phyloP scores from a whole-genome alignment of 2,113 vertebrate genomes.

The Synodontis membranacea region DNA sequence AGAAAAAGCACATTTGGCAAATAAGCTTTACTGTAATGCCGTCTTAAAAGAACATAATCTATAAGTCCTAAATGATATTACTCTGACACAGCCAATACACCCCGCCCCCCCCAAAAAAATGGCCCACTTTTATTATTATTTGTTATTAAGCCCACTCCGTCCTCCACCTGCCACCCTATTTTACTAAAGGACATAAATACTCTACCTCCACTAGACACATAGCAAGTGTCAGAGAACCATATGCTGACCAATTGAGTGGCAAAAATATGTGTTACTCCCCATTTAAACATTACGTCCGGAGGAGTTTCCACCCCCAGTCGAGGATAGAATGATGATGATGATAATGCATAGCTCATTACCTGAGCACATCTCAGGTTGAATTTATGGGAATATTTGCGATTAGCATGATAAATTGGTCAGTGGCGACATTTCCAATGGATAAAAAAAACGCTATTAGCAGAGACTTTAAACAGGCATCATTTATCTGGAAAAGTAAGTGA shows the following conservation, averaged over 20 bases:
- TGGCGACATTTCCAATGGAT: conserved; percentile 22
- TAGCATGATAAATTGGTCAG: conserved; percentile 46
- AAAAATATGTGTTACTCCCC: conserved; percentile 47
- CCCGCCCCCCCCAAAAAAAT: no score
- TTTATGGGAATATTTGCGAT: conserved; percentile 39
- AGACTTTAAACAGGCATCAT: conserved; percentile 26
- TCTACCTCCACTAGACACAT: conserved; percentile 54
- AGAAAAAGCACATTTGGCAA: not conserved
- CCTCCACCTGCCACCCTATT: conserved; percentile 49
- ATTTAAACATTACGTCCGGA: conserved; percentile 46
- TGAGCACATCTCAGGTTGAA: conserved; percentile 39
- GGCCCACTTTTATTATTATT: no score
- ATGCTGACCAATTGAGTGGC: conserved; percentile 54
- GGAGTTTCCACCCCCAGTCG: conserved; percentile 26
- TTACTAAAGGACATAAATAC: conserved; percentile 58
- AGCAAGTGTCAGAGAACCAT: conserved; percentile 51
- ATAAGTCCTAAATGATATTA: not conserved
- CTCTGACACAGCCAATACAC: not conserved
- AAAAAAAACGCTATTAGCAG: conserved; percentile 32
- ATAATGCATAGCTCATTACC: conserved; percentile 53
- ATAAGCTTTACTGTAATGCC: conserved; percentile 7
- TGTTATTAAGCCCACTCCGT: conserved; percentile 52
- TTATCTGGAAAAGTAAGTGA: conserved; percentile 35
- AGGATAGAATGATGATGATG: conserved; percentile 53
- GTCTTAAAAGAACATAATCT: conserved; percentile 14